Evolutionary conservation across 2,797 vertebrate species (phyloP), one percentile per base, ranked within the genome.

Genomic region (Thripadectes ignobilis): DNA sequence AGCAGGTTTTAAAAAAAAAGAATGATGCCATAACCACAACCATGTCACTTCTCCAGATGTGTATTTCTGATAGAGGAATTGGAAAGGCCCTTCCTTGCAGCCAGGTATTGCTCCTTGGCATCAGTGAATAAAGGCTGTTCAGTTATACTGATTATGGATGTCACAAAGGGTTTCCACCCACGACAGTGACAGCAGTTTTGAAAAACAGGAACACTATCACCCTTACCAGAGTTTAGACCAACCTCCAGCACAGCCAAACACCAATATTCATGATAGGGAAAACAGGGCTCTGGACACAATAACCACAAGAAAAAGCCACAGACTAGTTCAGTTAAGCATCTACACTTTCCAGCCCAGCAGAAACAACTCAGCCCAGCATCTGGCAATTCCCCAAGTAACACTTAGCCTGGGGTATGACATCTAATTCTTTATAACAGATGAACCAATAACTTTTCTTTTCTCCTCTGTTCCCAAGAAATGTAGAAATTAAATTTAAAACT

Each of bases 401-500:
- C 18, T n/a, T 78, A 52, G n/a, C 71, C 58, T 59, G 21, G 21
- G 14, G 74, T 4, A 5, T 24, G 29, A 73, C 74, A 49, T 26
- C 6, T 7, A 66, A 78, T 59, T 69, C 74, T 86, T 96, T 74
- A 59, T 75, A 85, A 54, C 6, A 67, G 77, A 63, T 16, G 10
- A 77, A 45, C 24, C 49, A 89, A 15, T 74, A 88, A 77, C 15
- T 51, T 69, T 74, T 46, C 15, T 51, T 69, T 74, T 46, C 73
- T 67, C 18, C 73, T 95, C 63, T 29, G 6, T 74, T 83, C 9
- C 75, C 85, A 71, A 79, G 39, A 94, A 93, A 92, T 10, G 15
- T 21, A 89, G 57, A 83, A 89, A 96, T 91, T 78, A 71, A 93
- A 87, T 48, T 86, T 75, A 48, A 94, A 95, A 76, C 11, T 52